Base-by-base conservation (phyloP, 2,888 invertebrate species). In the Dugesia japonica region DNA sequence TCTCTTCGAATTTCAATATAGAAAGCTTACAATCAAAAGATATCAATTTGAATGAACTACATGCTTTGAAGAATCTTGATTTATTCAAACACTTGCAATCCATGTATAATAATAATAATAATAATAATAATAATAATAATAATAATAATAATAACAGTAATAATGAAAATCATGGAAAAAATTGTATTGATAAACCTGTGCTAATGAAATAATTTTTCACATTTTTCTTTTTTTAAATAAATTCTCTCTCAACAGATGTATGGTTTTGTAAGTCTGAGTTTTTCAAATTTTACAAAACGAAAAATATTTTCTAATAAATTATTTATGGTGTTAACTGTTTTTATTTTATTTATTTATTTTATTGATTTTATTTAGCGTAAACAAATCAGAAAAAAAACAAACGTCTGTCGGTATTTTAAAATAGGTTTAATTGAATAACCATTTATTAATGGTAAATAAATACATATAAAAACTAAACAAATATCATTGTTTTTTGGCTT, bases 281-380 rank as follows among this genome's bases (percentile, higher is more conserved):
- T 56, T 4, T 56, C 1, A n/a, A 20, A 20, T 56, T 56, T 56
- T 56, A 38, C 38, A 38, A 17, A 38, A 38, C 17, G 38, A 17
- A 17, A 38, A 56, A 56, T 56, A 56, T 56, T 56, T 56, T 56
- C 56, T 56, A 56, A 56, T 56, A 56, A 56, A 56, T 56, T 56
- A n/a, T 56, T 56, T 56, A 56, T n/a, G 56, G 56, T 56, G 56
- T 56, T 56, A 4, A 4, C 7, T n/a, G 4, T 56, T 56, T 56
- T 23, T 56, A 38, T 38, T 38, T 17, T 38, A n/a, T n/a, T n/a
- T n/a, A n/a, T n/a, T n/a, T n/a, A n/a, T n/a, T n/a, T n/a, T n/a
- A n/a, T n/a, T n/a, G n/a, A n/a, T n/a, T n/a, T n/a, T n/a, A n/a
- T n/a, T n/a, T n/a, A n/a, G n/a, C n/a, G n/a, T n/a, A n/a, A n/a